Conservation (phyloP, 2,888 invertebrate genomes). For the Dorcus parallelipipedus region DNA sequence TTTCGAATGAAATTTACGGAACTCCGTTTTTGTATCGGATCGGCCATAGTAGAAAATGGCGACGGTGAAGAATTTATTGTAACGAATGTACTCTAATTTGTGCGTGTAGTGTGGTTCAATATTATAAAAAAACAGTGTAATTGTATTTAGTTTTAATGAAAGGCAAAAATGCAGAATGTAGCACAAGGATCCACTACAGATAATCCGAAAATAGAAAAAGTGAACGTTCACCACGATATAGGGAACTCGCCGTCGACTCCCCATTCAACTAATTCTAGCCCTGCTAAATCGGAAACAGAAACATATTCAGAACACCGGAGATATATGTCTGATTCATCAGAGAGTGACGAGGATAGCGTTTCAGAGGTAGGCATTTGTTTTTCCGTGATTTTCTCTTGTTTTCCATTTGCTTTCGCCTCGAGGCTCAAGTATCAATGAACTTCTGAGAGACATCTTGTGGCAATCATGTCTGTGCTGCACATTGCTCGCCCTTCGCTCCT, state of each 20-base stretch:
- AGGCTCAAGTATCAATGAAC: slow-evolving; percentile 53
- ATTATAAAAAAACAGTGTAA: slow-evolving; percentile 44
- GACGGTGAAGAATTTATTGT: slow-evolving; percentile 57
- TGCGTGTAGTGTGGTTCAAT: slow-evolving; percentile 43
- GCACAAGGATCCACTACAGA: slow-evolving; percentile 72
- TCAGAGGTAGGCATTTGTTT: slow-evolving; percentile 74
- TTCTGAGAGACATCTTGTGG: slow-evolving; percentile 68
- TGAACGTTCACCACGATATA: slow-evolving; percentile 69
- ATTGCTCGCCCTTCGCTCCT: slow-evolving; percentile 23
- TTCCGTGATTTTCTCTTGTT: slow-evolving; percentile 34
- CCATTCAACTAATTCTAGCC: slow-evolving; percentile 77
- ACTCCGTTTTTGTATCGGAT: slow-evolving; percentile 29
- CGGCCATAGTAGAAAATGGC: slow-evolving; percentile 80
- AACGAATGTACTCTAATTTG: slow-evolving; percentile 58
- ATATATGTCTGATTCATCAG: slow-evolving; percentile 91
- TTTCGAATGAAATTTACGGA: slow-evolving; percentile 13
- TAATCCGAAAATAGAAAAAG: slow-evolving; percentile 78
- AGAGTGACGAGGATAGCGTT: slow-evolving; percentile 94
- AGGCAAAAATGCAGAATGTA: slow-evolving; percentile 90
- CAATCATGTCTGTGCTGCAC: slow-evolving; percentile 25
- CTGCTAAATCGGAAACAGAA: slow-evolving; percentile 82
- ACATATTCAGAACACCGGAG: slow-evolving; percentile 82
- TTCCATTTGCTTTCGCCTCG: slow-evolving; percentile 38
- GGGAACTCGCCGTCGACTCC: slow-evolving; percentile 73
- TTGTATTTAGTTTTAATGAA: slow-evolving; percentile 56